Percentiles rank a stretch among this genome's conserved stretches.
phyloP scores from a whole-genome alignment of 2,797 vertebrate species.

The Prunella strophiata region DNA sequence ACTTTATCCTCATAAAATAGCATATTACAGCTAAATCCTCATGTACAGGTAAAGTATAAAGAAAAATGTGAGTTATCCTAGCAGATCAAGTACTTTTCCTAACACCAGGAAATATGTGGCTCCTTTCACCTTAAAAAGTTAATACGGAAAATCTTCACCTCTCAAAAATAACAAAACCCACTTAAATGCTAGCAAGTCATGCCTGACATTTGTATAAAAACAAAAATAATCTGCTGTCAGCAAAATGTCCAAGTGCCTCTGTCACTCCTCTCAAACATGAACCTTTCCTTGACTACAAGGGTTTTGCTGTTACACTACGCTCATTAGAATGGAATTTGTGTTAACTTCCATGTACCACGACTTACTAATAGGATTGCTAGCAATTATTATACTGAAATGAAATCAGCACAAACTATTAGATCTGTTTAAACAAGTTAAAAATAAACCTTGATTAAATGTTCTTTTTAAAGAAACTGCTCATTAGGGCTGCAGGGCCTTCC shows the following conservation, averaged over 20 bases:
- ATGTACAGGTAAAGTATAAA: background rate
- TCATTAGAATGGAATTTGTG: conserved; percentile 98
- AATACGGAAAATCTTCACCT: conserved; percentile 36
- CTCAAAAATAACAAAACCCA: conserved; percentile 56
- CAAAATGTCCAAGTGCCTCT: conserved; percentile 86
- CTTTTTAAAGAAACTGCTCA: conserved; percentile 86
- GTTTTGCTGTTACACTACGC: conserved; percentile 84
- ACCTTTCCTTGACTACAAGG: conserved; percentile 82
- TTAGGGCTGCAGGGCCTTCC: conserved; percentile 83
- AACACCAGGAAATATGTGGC: conserved; percentile 14
- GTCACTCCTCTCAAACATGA: conserved; percentile 83
- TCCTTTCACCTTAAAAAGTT: conserved; percentile 28
- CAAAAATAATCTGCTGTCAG: conserved; percentile 92
- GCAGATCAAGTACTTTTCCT: conserved; percentile 7
- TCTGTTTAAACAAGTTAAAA: conserved; percentile 88
- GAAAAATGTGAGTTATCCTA: conserved; percentile 18
- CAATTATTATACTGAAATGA: conserved; percentile 86
- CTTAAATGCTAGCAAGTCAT: conserved; percentile 84
- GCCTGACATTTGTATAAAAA: conserved; percentile 89
- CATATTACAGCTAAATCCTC: conserved; percentile 29
- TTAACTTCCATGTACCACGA: conserved; percentile 90
- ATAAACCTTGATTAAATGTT: conserved; percentile 87
- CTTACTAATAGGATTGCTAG: conserved; percentile 86
- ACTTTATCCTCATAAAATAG: conserved; percentile 19
- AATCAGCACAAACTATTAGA: conserved; percentile 87